Percentiles rank a stretch among this genome's conserved stretches.
These are phyloP conservation scores for Dipodomys stephensi DNA, from an alignment of 2,113 vertebrate species.

Conservation along the genomic window DNA sequence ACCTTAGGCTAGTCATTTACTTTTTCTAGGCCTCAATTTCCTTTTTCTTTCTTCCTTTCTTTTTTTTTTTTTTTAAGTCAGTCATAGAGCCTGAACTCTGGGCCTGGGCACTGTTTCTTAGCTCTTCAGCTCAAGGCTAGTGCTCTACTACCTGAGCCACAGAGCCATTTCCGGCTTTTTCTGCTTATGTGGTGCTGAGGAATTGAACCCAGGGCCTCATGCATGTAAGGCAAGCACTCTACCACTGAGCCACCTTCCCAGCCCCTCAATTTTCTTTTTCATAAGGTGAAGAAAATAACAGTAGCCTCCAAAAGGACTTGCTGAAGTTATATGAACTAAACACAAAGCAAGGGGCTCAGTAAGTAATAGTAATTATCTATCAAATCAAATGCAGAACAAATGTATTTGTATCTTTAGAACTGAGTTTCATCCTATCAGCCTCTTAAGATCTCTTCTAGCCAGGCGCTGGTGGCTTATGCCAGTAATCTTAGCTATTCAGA, in stretches of 20 bases:
- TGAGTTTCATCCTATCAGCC: background rate
- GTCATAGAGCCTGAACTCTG: too few relatives aligned
- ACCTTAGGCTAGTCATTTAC: constrained; percentile 50
- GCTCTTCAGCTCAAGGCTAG: too few relatives aligned
- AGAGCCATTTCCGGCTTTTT: too few relatives aligned
- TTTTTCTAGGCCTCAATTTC: constrained; percentile 48
- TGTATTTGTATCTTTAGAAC: constrained; percentile 26
- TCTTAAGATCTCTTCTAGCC: background rate
- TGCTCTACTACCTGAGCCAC: too few relatives aligned
- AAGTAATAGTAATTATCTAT: background rate
- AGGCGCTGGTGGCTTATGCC: too few relatives aligned
- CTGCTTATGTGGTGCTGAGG: too few relatives aligned
- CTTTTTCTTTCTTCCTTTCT: background rate
- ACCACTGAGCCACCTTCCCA: too few relatives aligned
- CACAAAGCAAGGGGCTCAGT: background rate
- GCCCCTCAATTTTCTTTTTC: constrained; percentile 1
- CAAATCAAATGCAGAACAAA: constrained; percentile 55
- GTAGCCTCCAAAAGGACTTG: background rate
- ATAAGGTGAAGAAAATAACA: constrained; percentile 26
- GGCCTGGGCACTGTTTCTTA: too few relatives aligned
- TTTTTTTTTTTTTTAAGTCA: too few relatives aligned
- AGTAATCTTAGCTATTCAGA: too few relatives aligned
- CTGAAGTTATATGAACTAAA: background rate
- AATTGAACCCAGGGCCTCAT: too few relatives aligned
- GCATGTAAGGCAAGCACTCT: too few relatives aligned